These are phyloP conservation scores for Prosapia bicincta DNA, from an alignment of 2,888 invertebrate species.

Conservation along the genomic window DNA sequence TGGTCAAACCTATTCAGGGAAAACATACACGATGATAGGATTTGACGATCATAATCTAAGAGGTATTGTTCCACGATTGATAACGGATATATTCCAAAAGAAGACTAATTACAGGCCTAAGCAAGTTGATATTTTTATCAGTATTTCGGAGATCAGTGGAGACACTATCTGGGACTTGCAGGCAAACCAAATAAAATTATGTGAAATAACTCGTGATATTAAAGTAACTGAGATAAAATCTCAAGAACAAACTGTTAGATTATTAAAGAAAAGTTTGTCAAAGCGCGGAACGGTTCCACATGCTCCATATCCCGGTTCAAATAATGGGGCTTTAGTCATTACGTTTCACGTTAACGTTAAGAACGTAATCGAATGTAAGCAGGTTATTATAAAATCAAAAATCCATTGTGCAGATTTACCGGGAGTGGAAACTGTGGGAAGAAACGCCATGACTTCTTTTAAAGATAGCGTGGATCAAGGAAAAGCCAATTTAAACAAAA, in stretches of 20 bases:
- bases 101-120: not conserved
- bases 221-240: not conserved
- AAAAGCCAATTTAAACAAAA: not conserved
- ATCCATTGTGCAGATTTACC: not conserved
- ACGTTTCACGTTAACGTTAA: not conserved
- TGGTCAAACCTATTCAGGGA: not conserved
- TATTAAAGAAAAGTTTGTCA: not conserved
- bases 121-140: not conserved
- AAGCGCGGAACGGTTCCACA: not conserved
- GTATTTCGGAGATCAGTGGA: not conserved
- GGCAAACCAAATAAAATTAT: not conserved
- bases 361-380: not conserved
- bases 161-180: not conserved
- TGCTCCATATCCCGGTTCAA: not conserved
- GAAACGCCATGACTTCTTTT: not conserved
- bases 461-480: not conserved
- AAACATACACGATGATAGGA: not conserved
- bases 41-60: not conserved
- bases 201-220: not conserved
- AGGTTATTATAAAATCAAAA: not conserved
- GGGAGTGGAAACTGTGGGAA: not conserved
- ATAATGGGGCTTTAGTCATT: not conserved
- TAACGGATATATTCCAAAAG: not conserved
- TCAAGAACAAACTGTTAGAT: not conserved
- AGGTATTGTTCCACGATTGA: not conserved